Percentiles rank a stretch among this genome's conserved stretches.
Evolutionary conservation across 2,113 vertebrate species (phyloP).

Genomic region (Eudyptes chrysolophus): DNA sequence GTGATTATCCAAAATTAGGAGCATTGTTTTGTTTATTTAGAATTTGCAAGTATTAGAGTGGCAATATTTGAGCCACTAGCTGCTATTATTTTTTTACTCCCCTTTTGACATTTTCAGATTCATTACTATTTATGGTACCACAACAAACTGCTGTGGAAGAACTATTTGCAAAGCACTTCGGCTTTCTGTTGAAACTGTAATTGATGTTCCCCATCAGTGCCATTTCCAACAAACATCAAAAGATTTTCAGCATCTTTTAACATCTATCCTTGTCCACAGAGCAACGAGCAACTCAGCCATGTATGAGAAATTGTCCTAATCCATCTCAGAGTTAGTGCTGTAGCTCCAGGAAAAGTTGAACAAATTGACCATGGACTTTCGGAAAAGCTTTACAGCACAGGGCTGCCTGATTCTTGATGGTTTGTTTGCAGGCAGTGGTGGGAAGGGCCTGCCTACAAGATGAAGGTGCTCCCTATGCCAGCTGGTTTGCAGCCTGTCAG

Average conservation of each 20-base stretch:
- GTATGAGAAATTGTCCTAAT: background rate
- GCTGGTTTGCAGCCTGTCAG: background rate
- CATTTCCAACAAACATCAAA: background rate
- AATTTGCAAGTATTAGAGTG: background rate
- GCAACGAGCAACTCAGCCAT: background rate
- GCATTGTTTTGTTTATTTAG: background rate
- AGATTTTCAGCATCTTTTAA: background rate
- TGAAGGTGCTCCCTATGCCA: background rate
- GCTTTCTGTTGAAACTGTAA: background rate
- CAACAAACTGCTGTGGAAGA: background rate
- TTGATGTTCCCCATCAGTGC: background rate
- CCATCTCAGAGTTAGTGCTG: background rate
- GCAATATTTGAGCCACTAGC: background rate
- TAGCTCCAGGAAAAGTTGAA: background rate
- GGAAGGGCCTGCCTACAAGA: background rate
- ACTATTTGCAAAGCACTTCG: background rate
- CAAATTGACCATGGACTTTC: background rate
- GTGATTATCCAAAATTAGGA: slow-evolving; percentile 22
- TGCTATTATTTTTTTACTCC: background rate
- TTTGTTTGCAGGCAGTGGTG: background rate
- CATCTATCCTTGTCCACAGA: background rate
- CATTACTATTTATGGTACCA: background rate
- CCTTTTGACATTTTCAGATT: background rate
- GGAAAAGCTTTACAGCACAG: background rate
- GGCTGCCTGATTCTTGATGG: background rate